Percentiles rank a stretch among this genome's conserved stretches.
Conservation (phyloP, 2,113 vertebrate genomes). For the Panthera uncia region DNA sequence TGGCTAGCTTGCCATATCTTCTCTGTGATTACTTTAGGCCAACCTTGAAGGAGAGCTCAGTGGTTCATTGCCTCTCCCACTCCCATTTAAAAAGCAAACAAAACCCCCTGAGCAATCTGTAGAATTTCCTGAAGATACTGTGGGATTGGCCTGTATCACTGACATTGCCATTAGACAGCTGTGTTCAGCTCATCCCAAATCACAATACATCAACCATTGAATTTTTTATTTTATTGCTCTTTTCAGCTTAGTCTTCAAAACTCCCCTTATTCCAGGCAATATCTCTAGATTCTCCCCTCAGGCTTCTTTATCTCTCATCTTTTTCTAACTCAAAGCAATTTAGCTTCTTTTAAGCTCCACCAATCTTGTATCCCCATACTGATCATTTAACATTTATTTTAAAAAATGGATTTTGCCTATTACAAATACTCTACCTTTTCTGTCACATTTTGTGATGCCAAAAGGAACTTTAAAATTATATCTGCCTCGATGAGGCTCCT, state of each 20-base stretch:
- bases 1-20: not conserved
- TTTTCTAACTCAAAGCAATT: conserved; percentile 13
- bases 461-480: not conserved
- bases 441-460: not conserved
- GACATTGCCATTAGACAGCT: not conserved
- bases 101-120: not conserved
- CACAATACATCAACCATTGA: not conserved
- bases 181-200: not conserved
- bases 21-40: not conserved
- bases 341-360: not conserved
- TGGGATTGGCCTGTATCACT: not conserved
- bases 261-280: not conserved
- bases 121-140: not conserved
- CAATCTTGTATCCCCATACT: not conserved
- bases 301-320: not conserved
- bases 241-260: not conserved
- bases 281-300: not conserved
- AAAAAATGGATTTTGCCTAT: not conserved
- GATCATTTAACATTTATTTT: not conserved
- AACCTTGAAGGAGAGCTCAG: not conserved
- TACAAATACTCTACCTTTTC: not conserved
- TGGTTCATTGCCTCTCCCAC: not conserved
- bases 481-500: not conserved
- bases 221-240: not conserved
- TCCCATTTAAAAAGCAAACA: not conserved